These are phyloP conservation scores for Trididemnum nubilum DNA, from an alignment of 23 tunicate genomes.

Conservation along the genomic window DNA sequence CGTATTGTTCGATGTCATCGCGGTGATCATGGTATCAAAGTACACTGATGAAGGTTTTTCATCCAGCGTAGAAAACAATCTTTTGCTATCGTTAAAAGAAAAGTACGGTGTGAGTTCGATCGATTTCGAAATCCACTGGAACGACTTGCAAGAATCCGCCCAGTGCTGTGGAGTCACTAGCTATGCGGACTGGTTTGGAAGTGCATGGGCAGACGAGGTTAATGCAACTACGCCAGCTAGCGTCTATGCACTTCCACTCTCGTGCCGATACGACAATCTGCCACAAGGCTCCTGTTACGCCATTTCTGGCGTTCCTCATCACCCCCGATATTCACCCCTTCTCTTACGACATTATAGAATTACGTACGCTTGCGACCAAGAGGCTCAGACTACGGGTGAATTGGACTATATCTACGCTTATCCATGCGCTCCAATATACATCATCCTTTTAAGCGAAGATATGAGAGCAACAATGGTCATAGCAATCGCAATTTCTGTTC, in stretches of 20 bases:
- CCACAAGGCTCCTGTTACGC: not conserved
- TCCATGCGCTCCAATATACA: not conserved
- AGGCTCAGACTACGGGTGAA: not conserved
- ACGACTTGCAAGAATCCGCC: not conserved
- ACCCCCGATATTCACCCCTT: not conserved
- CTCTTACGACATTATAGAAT: not conserved
- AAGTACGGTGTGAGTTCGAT: constrained; percentile 16
- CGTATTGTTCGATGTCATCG: constrained; percentile 10
- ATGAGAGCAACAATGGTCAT: constrained; percentile 1
- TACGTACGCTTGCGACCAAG: not conserved
- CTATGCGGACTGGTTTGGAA: constrained; percentile 5
- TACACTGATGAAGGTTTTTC: not conserved
- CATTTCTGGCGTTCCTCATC: not conserved
- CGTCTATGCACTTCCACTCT: not conserved
- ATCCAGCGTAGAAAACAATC: not conserved
- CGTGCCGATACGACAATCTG: constrained; percentile 3
- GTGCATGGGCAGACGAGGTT: constrained; percentile 16
- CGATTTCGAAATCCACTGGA: not conserved
- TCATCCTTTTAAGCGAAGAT: not conserved
- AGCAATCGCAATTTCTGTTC: not conserved
- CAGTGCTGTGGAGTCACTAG: constrained; percentile 1
- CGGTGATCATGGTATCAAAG: not conserved
- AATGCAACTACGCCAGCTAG: not conserved
- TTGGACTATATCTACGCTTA: not conserved
- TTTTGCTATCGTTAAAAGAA: not conserved